A percentile compares a stretch with the other conserved stretches of the same genome.
Conservation (phyloP, 2,113 vertebrate genomes). For the Oxyura jamaicensis region DNA sequence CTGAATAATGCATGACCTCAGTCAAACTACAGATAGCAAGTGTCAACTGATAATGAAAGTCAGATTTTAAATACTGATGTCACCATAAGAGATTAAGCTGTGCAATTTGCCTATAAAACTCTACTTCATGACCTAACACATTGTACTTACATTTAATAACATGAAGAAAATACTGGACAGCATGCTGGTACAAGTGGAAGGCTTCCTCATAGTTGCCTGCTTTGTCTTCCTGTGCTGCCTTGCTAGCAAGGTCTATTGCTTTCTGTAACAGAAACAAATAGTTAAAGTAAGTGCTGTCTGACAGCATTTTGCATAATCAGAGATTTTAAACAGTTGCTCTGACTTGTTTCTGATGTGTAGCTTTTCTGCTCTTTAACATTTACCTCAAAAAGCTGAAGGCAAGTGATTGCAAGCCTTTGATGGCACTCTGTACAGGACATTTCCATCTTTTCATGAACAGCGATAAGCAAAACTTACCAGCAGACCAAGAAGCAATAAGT, state of each 20-base stretch:
- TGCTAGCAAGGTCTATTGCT: constrained; percentile 91
- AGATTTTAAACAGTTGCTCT: background rate
- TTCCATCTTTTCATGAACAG: background rate
- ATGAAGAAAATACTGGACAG: constrained; percentile 94
- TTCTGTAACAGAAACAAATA: constrained; percentile 81
- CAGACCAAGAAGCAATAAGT: background rate
- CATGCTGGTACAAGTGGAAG: constrained; percentile 89
- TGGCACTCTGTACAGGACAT: background rate
- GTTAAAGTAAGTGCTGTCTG: background rate
- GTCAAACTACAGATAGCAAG: background rate
- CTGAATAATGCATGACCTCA: background rate
- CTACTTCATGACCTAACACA: background rate
- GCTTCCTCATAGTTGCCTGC: constrained; percentile 93
- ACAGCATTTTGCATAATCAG: background rate
- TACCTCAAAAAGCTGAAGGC: background rate
- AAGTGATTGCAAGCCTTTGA: background rate
- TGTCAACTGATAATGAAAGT: background rate
- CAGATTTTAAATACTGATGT: background rate
- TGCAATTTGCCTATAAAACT: background rate
- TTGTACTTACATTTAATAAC: constrained; percentile 90
- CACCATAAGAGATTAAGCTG: background rate
- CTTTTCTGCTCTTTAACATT: background rate
- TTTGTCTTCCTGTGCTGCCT: constrained; percentile 92
- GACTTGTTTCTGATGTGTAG: background rate
- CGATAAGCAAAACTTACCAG: background rate